phyloP scores from a whole-genome alignment of 2,113 vertebrate genomes.

The Ailuropoda melanoleuca region DNA sequence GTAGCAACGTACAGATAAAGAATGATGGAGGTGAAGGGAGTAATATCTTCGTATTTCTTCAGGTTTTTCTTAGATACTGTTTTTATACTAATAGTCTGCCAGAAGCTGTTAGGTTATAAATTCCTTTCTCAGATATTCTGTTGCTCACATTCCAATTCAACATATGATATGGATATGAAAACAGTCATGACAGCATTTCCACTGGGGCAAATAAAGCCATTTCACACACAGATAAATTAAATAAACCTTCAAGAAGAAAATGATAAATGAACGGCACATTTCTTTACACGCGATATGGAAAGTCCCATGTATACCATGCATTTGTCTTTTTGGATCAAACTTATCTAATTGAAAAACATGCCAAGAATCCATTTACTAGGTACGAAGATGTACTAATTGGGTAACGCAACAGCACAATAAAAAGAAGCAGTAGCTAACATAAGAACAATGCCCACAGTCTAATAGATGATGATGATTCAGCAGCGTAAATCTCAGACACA shows the following conservation, averaged over 20 bases:
- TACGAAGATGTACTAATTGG: not conserved
- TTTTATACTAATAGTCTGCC: slow-evolving; percentile 59
- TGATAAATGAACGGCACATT: slow-evolving; percentile 60
- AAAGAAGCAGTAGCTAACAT: not conserved
- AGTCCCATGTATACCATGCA: slow-evolving; percentile 45
- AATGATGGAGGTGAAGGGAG: not conserved
- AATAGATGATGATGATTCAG: not conserved
- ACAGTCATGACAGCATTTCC: slow-evolving; percentile 51
- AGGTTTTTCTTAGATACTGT: slow-evolving; percentile 14
- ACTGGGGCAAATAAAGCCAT: slow-evolving; percentile 40
- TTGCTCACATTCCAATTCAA: slow-evolving; percentile 54
- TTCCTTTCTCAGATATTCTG: slow-evolving; percentile 60
- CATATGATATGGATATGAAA: slow-evolving; percentile 32
- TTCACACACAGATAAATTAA: slow-evolving; percentile 57
- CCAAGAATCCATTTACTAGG: slow-evolving; percentile 30
- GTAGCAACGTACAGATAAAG: slow-evolving; percentile 62
- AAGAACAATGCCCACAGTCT: not conserved
- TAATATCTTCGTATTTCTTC: slow-evolving; percentile 14
- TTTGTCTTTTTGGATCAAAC: slow-evolving; percentile 64
- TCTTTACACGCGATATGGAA: slow-evolving; percentile 43
- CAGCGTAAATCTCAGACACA: not conserved
- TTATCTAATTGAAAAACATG: slow-evolving; percentile 71
- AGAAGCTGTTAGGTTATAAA: slow-evolving; percentile 53
- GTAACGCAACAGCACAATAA: not conserved
- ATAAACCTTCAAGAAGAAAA: slow-evolving; percentile 6